A percentile compares a stretch with the other conserved stretches of the same genome.
Evolutionary conservation across 1,140 invertebrate genomes (phyloP).

Genomic region (Caenorhabditis remanei): DNA sequence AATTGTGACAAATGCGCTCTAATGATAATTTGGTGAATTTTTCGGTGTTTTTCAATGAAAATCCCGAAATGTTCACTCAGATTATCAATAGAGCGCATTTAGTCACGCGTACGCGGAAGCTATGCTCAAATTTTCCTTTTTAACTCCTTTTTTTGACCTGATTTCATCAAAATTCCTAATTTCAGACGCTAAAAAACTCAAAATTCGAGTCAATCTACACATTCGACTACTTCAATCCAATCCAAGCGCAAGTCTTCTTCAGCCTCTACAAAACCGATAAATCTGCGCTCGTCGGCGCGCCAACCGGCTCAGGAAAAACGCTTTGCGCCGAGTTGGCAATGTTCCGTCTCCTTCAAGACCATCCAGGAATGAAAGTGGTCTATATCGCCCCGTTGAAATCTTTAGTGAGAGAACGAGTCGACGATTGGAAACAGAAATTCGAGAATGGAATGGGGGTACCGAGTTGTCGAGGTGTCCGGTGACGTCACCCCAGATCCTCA

Average conservation of each 20-base stretch:
- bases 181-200: constrained; percentile 84
- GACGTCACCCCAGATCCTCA: constrained; percentile 93
- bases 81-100: too few species aligned
- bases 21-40: too few species aligned
- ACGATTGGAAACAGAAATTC: constrained; percentile 94
- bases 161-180: too few species aligned
- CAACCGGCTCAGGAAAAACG: constrained; percentile 98
- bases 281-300: constrained; percentile 94
- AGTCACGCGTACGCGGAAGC: too few species aligned
- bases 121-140: too few species aligned
- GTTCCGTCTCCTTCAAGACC: constrained; percentile 89
- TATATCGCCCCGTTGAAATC: constrained; percentile 99
- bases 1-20: too few species aligned
- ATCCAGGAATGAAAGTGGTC: constrained; percentile 90
- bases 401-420: constrained; percentile 92
- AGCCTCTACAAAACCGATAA: constrained; percentile 93
- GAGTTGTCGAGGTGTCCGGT: constrained; percentile 94
- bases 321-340: constrained; percentile 97
- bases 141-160: too few species aligned
- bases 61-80: too few species aligned
- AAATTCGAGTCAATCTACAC: constrained; percentile 87
- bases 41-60: too few species aligned
- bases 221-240: constrained; percentile 97
- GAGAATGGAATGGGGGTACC: constrained; percentile 84
- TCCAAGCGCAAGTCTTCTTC: constrained; percentile 98